Percentiles rank a stretch among this genome's conserved stretches.
Evolutionary conservation across 2,888 invertebrate species (phyloP).

Genomic region (Melolontha melolontha): DNA sequence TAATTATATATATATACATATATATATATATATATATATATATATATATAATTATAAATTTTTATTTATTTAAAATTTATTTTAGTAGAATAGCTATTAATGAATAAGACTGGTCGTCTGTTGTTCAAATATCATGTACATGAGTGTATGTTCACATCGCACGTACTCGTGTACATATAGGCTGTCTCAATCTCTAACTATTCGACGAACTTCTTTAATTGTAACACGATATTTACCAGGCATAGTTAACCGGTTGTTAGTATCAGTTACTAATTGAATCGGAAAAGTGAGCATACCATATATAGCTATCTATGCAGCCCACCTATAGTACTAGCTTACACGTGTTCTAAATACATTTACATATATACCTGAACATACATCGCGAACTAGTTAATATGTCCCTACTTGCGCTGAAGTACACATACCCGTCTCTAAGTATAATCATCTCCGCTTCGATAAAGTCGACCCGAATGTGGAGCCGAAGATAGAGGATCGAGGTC

Average conservation of each 20-base stretch:
- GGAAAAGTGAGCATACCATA: conserved; percentile 40
- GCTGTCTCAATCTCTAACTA: conserved; percentile 19
- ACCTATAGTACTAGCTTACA: background rate
- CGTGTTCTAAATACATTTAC: background rate
- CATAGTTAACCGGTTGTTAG: conserved; percentile 51
- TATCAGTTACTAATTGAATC: conserved; percentile 51
- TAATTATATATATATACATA: too few relatives aligned
- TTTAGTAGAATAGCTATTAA: too few relatives aligned
- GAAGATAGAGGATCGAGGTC: conserved; percentile 2
- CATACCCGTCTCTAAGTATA: conserved; percentile 10
- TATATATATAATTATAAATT: too few relatives aligned
- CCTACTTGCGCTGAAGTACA: background rate
- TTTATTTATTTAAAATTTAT: too few relatives aligned
- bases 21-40: too few relatives aligned
- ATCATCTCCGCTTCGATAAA: conserved; percentile 6
- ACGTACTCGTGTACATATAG: background rate
- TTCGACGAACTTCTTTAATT: conserved; percentile 45
- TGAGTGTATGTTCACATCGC: background rate
- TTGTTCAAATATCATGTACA: too few relatives aligned
- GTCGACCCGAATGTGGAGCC: background rate
- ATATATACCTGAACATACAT: too few relatives aligned
- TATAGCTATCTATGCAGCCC: background rate
- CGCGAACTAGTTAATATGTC: conserved; percentile 18
- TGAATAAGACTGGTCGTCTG: too few relatives aligned
- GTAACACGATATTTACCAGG: conserved; percentile 48